These are phyloP conservation scores for Campoletis sonorensis DNA, from an alignment of 1,140 invertebrate genomes.

Conservation along the genomic window DNA sequence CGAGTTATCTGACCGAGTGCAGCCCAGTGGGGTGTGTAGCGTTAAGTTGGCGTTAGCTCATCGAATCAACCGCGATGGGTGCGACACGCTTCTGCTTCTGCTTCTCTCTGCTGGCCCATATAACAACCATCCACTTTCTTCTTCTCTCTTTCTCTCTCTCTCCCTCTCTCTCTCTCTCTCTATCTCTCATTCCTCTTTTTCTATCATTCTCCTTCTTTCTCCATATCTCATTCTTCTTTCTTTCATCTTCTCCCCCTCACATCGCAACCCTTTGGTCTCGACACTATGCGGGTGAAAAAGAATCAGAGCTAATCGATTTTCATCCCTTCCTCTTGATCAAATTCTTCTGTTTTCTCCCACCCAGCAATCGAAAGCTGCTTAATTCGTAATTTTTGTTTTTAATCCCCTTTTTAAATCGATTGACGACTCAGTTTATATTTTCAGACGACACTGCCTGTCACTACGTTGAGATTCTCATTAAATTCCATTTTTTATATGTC, in stretches of 20 bases:
- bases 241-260: constrained; percentile 21
- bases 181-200: background rate
- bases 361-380: background rate
- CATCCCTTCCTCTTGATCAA: constrained; percentile 8
- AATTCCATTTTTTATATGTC: too few relatives aligned
- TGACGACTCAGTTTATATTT: too few relatives aligned
- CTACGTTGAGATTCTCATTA: too few relatives aligned
- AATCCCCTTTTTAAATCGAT: too few relatives aligned
- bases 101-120: constrained; percentile 43
- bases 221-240: background rate
- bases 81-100: constrained; percentile 49
- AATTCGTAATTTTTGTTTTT: background rate
- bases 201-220: too few relatives aligned
- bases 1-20: constrained; percentile 71
- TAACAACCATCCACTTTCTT: constrained; percentile 37
- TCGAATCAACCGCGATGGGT: constrained; percentile 63
- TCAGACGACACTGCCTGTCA: too few relatives aligned
- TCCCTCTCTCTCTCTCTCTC: constrained; percentile 8
- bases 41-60: constrained; percentile 71
- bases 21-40: constrained; percentile 70
- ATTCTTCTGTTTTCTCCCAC: constrained; percentile 7
- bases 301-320: constrained; percentile 27
- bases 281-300: constrained; percentile 6
- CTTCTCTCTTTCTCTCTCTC: constrained; percentile 36
- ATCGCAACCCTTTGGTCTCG: constrained; percentile 28